A percentile compares a stretch with the other conserved stretches of the same genome.
These are phyloP conservation scores for Shinisaurus crocodilurus DNA, from an alignment of 2,113 vertebrate species.

Conservation along the genomic window DNA sequence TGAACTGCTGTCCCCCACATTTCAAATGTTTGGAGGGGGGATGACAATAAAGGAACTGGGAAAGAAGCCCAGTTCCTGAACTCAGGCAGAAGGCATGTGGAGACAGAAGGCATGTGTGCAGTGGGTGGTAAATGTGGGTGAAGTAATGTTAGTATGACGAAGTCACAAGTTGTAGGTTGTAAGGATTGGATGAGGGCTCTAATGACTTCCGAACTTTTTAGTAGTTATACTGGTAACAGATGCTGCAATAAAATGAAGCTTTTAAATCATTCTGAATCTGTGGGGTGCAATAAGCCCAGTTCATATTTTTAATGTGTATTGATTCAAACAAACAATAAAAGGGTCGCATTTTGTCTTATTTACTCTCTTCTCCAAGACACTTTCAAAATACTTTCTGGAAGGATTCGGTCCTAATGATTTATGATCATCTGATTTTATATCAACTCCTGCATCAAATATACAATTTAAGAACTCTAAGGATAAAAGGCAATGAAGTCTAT, in stretches of 20 bases:
- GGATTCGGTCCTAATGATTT: rapidly evolving
- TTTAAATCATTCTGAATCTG: slow-evolving; percentile 39
- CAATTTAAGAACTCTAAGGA: not conserved
- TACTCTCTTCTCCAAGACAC: not conserved
- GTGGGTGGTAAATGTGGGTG: not conserved
- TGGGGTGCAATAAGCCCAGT: not conserved
- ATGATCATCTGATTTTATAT: not conserved
- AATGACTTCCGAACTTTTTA: not conserved
- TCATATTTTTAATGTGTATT: slow-evolving; percentile 2
- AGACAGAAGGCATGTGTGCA: not conserved
- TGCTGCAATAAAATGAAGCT: slow-evolving; percentile 25
- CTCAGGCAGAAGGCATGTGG: slow-evolving; percentile 1
- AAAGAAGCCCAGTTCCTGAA: slow-evolving; percentile 3
- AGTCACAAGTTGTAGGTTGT: slow-evolving; percentile 20
- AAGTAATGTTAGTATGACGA: slow-evolving; percentile 19
- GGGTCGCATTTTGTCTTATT: not conserved
- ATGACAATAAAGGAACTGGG: not conserved
- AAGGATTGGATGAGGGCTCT: slow-evolving; percentile 14
- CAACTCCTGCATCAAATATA: not conserved
- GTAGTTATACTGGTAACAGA: slow-evolving; percentile 6
- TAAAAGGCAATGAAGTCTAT: not conserved
- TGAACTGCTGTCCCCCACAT: not conserved
- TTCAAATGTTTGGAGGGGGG: not conserved
- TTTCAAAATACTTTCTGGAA: not conserved
- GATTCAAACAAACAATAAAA: not conserved